These are phyloP conservation scores for Hemiscyllium ocellatum DNA, from an alignment of 2,113 vertebrate genomes.

Conservation along the genomic window DNA sequence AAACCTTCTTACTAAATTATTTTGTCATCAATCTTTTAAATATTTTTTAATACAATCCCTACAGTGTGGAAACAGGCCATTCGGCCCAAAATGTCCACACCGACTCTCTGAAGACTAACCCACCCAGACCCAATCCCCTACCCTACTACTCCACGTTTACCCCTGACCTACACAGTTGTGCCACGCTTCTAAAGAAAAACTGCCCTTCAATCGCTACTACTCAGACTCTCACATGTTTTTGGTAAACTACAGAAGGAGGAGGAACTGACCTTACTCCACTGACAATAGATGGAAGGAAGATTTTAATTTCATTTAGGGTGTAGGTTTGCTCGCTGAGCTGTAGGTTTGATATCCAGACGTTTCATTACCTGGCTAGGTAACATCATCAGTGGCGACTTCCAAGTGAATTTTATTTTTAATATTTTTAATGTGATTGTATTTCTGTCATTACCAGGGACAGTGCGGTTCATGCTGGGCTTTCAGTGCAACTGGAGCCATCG, in stretches of 20 bases:
- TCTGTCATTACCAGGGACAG: slow-evolving; percentile 58
- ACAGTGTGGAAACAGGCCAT: too few relatives aligned
- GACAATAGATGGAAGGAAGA: background rate
- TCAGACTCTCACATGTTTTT: background rate
- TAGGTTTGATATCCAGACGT: too few relatives aligned
- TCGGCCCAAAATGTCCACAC: too few relatives aligned
- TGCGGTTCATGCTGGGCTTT: slow-evolving; percentile 97
- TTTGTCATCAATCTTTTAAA: too few relatives aligned
- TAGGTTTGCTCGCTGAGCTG: too few relatives aligned
- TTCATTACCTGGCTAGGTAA: too few relatives aligned
- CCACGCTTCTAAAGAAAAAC: background rate
- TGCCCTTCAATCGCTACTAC: background rate
- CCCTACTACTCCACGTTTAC: too few relatives aligned
- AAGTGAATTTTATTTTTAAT: background rate
- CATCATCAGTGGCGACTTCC: too few relatives aligned
- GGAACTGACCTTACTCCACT: background rate
- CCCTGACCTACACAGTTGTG: too few relatives aligned
- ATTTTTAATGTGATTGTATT: background rate
- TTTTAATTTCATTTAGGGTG: background rate
- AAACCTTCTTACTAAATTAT: background rate
- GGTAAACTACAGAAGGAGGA: background rate
- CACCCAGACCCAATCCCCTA: too few relatives aligned
- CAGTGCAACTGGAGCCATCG: slow-evolving; percentile 85
- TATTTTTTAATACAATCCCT: too few relatives aligned
- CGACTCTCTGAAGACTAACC: too few relatives aligned